These are phyloP conservation scores for Parthenolecanium corni DNA, from an alignment of 2,888 invertebrate species.

Conservation along the genomic window DNA sequence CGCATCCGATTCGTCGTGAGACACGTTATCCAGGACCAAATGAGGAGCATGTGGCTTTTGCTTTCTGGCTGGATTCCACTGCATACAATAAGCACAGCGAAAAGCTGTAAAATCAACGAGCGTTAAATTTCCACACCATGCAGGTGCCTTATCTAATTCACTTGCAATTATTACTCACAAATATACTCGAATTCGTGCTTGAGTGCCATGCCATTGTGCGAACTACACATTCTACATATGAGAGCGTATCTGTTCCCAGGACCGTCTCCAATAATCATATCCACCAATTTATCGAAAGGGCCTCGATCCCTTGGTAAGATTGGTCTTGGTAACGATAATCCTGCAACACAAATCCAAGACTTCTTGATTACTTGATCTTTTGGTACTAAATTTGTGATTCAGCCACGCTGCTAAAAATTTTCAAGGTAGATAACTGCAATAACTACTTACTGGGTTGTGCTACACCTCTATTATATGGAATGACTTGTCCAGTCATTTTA, in stretches of 20 bases:
- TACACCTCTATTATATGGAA: not conserved
- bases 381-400: too few species aligned
- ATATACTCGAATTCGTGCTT: slow-evolving; percentile 61
- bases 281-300: slow-evolving; percentile 77
- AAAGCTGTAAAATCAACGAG: slow-evolving; percentile 47
- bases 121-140: not conserved
- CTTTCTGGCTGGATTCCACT: slow-evolving; percentile 78
- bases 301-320: slow-evolving; percentile 63
- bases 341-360: slow-evolving; percentile 9
- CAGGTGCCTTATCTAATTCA: not conserved
- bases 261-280: slow-evolving; percentile 90
- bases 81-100: slow-evolving; percentile 80
- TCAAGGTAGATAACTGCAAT: not conserved
- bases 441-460: not conserved
- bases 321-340: slow-evolving; percentile 46
- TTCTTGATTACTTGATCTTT: not conserved
- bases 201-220: slow-evolving; percentile 83
- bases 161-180: slow-evolving; percentile 31
- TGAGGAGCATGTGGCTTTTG: slow-evolving; percentile 65
- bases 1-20: slow-evolving; percentile 15
- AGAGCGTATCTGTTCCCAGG: slow-evolving; percentile 89
- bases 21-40: slow-evolving; percentile 11
- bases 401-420: too few species aligned
- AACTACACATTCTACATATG: slow-evolving; percentile 77
- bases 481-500: not conserved